Base-by-base conservation (phyloP, 30 jellyfish, hydroid and myxozoan species). In the Aurelia coerulea region DNA sequence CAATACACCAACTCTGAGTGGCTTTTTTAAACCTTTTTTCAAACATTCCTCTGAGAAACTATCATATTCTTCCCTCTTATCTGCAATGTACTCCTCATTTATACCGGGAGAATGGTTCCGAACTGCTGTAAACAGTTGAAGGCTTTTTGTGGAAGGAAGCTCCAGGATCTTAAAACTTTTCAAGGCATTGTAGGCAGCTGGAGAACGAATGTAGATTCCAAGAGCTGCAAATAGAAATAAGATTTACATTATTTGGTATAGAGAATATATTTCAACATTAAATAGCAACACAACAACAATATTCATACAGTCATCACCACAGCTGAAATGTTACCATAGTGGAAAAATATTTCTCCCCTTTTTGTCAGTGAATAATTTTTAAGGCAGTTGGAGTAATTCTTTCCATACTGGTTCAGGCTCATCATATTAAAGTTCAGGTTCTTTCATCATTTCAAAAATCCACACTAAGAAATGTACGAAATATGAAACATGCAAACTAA, bases 161-260 rank as follows among this genome's bases (percentile, higher is more conserved):
- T 79, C 80, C 51, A 79, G 89, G 1, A 79, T 66, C 34, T 79
- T 35, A 62, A 66, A 79, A 34, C 89, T 79, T 64, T 79, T 62
- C 54, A 62, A 63, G 31, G 89, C 89, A 17, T 16, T n/a, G 89
- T 59, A 79, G 69, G 89, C 89, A 35, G 89, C 89, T 9, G 80
- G 89, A 7, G 80, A 64, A 0, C 80, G 79, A 19, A 77, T 59
- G 65, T 53, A 77, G 42, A 77, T 77, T 33, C 79, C 78, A 77
- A 77, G 88, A 23, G 88, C 88, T 77, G 79, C 3, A 77, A 77
- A 58, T 5, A 15, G 19, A 77, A 77, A 59, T 51, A 8, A n/a
- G n/a, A n/a, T n/a, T n/a, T n/a, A n/a, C n/a, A n/a, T n/a, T n/a
- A n/a, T n/a, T n/a, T n/a, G n/a, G n/a, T n/a, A n/a, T n/a, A n/a